Conservation (phyloP, 2,888 invertebrate genomes). For the Acrobasis consociella region DNA sequence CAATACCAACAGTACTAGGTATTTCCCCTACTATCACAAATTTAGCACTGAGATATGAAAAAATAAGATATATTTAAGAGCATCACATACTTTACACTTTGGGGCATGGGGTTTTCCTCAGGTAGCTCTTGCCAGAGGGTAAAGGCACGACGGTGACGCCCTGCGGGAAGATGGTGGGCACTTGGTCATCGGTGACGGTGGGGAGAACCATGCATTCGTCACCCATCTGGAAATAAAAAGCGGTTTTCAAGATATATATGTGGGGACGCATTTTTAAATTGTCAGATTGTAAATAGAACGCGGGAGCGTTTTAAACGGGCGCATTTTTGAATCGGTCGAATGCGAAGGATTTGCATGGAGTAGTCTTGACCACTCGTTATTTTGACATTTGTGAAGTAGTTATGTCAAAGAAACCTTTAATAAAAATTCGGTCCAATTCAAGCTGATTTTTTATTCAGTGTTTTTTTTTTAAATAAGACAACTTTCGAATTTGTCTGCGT, state of each 20-base stretch:
- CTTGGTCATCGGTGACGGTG: constrained; percentile 87
- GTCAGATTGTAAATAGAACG: no score
- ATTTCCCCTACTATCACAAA: neutral
- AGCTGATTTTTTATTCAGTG: no score
- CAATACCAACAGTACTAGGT: neutral
- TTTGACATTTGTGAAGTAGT: no score
- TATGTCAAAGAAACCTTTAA: no score
- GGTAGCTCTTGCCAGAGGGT: constrained; percentile 93
- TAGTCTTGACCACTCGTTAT: no score
- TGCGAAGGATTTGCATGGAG: no score
- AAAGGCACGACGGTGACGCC: constrained; percentile 86
- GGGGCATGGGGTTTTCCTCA: constrained; percentile 88
- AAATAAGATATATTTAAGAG: constrained; percentile 9
- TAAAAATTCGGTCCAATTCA: no score
- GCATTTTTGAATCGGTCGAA: no score
- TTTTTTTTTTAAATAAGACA: no score
- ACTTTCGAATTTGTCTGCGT: no score
- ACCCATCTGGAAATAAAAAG: constrained; percentile 28
- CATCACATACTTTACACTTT: constrained; percentile 36
- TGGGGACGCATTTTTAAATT: no score
- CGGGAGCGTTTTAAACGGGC: no score
- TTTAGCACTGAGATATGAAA: neutral
- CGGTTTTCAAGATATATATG: neutral
- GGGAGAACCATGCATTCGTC: constrained; percentile 94
- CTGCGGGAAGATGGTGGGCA: constrained; percentile 86